Base-by-base conservation (phyloP, 2,113 vertebrate genomes). In the Alligator mississippiensis region DNA sequence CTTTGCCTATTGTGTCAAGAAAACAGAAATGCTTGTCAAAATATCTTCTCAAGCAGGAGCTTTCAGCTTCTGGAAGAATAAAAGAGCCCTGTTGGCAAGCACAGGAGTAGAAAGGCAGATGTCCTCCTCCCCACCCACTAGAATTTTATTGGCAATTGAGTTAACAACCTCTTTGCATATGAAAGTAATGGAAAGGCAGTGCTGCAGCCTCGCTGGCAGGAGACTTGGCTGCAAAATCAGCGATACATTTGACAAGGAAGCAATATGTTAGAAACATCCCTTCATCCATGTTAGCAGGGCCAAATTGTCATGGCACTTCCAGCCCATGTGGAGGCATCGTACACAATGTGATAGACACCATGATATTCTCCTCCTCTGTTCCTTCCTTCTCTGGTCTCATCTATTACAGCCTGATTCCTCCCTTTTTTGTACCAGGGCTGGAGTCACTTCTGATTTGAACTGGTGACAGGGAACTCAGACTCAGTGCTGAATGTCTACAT, bases 11-110 rank as follows among this genome's bases (percentile, higher is more conserved):
- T 85, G 96, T 96, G 96, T 96, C 96, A 97, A 85, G 94, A 85
- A 96, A 96, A 96, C 96, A 97, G 96, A 96, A 92, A 97, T 95
- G 96, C 96, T 95, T 96, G 96, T 96, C 96, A 96, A 95, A 97
- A 97, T 81, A 96, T 85, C 94, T 94, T 96, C 96, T 93, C 95
- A 74, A 91, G 89, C 66, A 82, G 88, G 85, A 96, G 96, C 96
- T 88, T 6, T 13, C 2, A 14, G 94, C 96, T 97, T 94, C 96
- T 96, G 95, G 79, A 92, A 91, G 95, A 54, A 97, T 96, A 91
- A 94, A 96, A 96, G 96, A 93, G 92, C 93, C 94, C 74, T 92
- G 90, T 95, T 97, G 96, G 96, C 96, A 96, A 94, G 94, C 92
- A 92, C 77, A 74, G 91, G 90, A 96, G 89, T 58, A 94, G 96